Evolutionary conservation across 1,140 invertebrate species (phyloP).

Genomic region (Tetragonula clypearis): DNA sequence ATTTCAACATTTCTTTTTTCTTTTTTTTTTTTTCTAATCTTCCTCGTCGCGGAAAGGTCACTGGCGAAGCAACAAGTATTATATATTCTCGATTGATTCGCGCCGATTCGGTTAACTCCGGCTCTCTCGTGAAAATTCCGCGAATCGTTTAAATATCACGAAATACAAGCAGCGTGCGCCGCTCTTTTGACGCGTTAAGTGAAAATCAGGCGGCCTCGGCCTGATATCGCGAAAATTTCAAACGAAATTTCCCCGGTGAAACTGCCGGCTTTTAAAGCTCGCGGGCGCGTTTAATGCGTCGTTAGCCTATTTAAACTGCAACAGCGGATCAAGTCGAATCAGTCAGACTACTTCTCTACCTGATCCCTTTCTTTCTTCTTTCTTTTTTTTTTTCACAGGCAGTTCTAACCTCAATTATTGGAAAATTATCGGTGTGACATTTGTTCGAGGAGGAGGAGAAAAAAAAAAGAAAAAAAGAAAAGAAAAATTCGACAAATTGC

Average conservation of each 20-base stretch:
- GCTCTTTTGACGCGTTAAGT: constrained; percentile 4
- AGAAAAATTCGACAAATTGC: too few relatives aligned
- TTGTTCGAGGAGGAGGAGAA: too few relatives aligned
- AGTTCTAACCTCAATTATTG: too few relatives aligned
- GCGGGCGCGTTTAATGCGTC: not conserved
- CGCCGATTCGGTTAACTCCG: not conserved
- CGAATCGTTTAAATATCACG: constrained; percentile 8
- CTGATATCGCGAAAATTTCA: not conserved
- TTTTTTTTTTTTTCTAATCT: too few relatives aligned
- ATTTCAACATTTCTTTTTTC: too few relatives aligned
- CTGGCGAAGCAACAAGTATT: constrained; percentile 32
- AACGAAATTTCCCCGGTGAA: not conserved
- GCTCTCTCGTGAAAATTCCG: not conserved
- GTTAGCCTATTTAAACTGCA: not conserved
- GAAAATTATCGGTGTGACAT: too few relatives aligned
- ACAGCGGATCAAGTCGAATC: not conserved
- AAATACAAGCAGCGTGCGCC: not conserved
- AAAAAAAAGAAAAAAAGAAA: too few relatives aligned
- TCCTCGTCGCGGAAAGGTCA: not conserved
- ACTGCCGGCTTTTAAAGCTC: not conserved
- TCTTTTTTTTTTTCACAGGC: not conserved
- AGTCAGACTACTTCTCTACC: not conserved
- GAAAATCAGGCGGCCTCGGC: not conserved
- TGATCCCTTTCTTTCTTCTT: not conserved
- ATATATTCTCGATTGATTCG: not conserved